These are phyloP conservation scores for Suricata suricatta DNA, from an alignment of 2,113 vertebrate genomes.

Conservation along the genomic window DNA sequence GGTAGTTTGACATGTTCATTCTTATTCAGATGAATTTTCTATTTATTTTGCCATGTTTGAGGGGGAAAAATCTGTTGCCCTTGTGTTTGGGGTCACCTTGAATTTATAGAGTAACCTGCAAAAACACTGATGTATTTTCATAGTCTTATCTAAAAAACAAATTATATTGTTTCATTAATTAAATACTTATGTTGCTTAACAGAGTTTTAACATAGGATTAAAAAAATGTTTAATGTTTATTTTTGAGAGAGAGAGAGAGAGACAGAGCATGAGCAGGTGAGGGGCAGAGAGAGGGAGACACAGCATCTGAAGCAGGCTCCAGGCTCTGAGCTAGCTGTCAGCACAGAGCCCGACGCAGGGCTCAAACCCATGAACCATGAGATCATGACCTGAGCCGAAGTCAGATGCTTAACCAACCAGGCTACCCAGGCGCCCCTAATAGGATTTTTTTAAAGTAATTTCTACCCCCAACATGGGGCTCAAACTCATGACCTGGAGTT, in stretches of 20 bases:
- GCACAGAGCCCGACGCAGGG: no score
- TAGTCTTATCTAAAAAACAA: background rate
- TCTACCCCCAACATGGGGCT: background rate
- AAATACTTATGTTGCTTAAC: background rate
- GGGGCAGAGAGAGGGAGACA: no score
- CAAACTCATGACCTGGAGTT: background rate
- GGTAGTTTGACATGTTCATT: background rate
- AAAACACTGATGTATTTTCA: background rate
- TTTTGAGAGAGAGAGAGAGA: no score
- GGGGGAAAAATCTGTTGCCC: background rate
- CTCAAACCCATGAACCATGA: no score
- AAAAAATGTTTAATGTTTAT: no score
- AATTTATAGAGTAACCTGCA: background rate
- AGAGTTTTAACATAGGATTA: background rate
- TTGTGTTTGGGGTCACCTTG: background rate
- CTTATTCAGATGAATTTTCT: background rate
- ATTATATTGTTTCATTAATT: background rate
- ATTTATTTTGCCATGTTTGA: constrained; percentile 14
- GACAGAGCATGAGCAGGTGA: no score
- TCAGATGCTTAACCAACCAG: no score
- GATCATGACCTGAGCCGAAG: no score
- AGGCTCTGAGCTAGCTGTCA: no score
- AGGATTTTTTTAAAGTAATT: background rate
- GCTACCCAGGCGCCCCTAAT: no score
- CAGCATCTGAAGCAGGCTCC: no score